Evolutionary conservation across 2,113 vertebrate genomes (phyloP), one percentile per base, ranked within the genome.

Genomic region (Anarhynchus alexandrinus): DNA sequence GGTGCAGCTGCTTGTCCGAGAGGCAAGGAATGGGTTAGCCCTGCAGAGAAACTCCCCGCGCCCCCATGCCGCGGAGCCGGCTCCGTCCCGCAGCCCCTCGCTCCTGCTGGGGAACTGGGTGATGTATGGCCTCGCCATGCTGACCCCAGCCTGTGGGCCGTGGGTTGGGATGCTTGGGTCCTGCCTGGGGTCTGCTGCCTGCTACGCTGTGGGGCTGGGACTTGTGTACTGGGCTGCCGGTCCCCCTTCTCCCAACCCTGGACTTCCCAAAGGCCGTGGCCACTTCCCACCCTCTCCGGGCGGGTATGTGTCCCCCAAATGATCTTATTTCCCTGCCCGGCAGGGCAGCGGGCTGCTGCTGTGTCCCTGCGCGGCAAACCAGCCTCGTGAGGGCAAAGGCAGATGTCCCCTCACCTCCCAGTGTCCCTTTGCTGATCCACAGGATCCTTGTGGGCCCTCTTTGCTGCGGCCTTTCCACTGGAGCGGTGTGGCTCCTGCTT

Each of bases 1-100:
- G 4, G 86, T 99, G 91, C 98, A 95, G 95, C 96, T 99, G 90
- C 96, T 95, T 7, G 88, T 98, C 52, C 98, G 87, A 86, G 98
- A 99, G 99, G 99, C 99, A 96, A 98, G 98, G 88, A 61, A 36
- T 66, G 96, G 84, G 76, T 73, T 61, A 43, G 70, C 82, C 57
- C 70, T 40, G 47, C 66, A 10, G 86, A 72, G 83, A 74, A 43
- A 5, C 3, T 5, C 5, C n/a, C 11, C 1, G 4, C 2, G 6
- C 42, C 34, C 47, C 66, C 45, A 3, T 29, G 36, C 76, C 77
- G 10, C 1, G 3, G 19, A 43, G 20, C 20, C 8, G 1, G 45
- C 82, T 81, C n/a, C 3, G 1, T 72, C 61, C 57, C 2, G 1
- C 61, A 15, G 62, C 70, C 47, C 47, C 70, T 58, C 6, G 20